Conservation (phyloP, 1,140 invertebrate species). For the Camponotus vicinus region DNA sequence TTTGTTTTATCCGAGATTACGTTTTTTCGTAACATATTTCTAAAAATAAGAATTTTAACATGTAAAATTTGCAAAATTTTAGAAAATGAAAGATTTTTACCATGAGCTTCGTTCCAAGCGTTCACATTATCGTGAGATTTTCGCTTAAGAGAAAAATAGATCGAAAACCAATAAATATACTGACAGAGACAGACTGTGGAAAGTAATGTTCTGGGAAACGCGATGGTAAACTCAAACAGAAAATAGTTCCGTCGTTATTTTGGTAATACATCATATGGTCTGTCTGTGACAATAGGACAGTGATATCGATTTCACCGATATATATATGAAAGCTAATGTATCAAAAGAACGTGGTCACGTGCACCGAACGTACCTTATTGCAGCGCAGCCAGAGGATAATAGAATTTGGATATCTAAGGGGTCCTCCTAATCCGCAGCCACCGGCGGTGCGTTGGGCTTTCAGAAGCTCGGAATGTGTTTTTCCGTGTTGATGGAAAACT, state of each 20-base stretch:
- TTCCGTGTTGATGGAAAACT: constrained; percentile 89
- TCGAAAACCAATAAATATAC: constrained; percentile 38
- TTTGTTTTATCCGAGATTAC: not conserved
- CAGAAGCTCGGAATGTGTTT: constrained; percentile 90
- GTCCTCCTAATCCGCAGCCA: constrained; percentile 90
- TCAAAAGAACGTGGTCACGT: not conserved
- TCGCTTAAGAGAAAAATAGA: not conserved
- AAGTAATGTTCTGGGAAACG: constrained; percentile 14
- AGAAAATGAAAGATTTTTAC: not conserved
- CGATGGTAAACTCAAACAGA: not conserved
- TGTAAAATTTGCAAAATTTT: not conserved
- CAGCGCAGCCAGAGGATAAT: constrained; percentile 94
- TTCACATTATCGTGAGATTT: not conserved
- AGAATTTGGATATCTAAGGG: constrained; percentile 90
- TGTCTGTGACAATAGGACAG: constrained; percentile 10
- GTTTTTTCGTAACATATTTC: not conserved
- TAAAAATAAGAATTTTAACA: not conserved
- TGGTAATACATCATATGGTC: constrained; percentile 25
- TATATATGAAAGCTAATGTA: not conserved
- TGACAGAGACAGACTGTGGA: constrained; percentile 37
- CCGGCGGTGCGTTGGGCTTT: constrained; percentile 89
- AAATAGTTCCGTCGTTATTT: constrained; percentile 10
- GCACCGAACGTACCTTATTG: constrained; percentile 88
- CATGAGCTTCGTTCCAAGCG: not conserved
- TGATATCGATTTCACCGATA: constrained; percentile 16